Conservation (phyloP, 2,797 vertebrate species). For the Pseudomugil tenellus region DNA sequence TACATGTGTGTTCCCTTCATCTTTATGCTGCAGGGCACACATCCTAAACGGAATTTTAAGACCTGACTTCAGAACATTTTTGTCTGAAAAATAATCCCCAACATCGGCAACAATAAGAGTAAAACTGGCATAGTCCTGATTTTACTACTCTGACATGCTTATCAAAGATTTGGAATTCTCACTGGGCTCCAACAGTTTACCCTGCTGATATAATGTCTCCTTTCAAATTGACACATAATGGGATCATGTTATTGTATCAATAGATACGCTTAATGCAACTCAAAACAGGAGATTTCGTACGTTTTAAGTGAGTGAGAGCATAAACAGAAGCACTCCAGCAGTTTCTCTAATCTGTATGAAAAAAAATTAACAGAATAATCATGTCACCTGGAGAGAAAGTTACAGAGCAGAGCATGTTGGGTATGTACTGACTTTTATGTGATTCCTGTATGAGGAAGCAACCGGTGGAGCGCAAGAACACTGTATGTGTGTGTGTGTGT, state of each 20-base stretch:
- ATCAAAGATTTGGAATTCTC: conserved; percentile 65
- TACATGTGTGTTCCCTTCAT: conserved; percentile 76
- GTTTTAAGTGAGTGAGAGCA: conserved; percentile 10
- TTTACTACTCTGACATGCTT: conserved; percentile 69
- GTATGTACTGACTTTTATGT: conserved; percentile 27
- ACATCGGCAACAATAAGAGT: conserved; percentile 53
- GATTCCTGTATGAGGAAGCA: conserved; percentile 56
- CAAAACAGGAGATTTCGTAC: conserved; percentile 1
- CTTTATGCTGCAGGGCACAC: conserved; percentile 60
- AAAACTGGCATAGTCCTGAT: conserved; percentile 65
- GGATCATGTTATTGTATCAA: conserved; percentile 28
- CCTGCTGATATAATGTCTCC: conserved; percentile 23
- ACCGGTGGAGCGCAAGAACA: conserved; percentile 42
- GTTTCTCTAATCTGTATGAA: neutral
- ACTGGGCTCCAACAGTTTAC: conserved; percentile 42
- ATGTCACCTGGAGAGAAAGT: conserved; percentile 29
- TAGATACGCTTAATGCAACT: conserved; percentile 13
- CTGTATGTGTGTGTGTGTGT: conserved; percentile 62
- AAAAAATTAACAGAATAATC: neutral
- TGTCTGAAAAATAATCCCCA: conserved; percentile 75
- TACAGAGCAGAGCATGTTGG: conserved; percentile 24
- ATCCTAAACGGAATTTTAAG: conserved; percentile 78
- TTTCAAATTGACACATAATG: conserved; percentile 25
- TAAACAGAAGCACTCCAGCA: conserved; percentile 8
- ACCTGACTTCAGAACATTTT: conserved; percentile 69